Evolutionary conservation across 2,888 invertebrate species (phyloP).

Genomic region (Hemistola chrysoprasaria): DNA sequence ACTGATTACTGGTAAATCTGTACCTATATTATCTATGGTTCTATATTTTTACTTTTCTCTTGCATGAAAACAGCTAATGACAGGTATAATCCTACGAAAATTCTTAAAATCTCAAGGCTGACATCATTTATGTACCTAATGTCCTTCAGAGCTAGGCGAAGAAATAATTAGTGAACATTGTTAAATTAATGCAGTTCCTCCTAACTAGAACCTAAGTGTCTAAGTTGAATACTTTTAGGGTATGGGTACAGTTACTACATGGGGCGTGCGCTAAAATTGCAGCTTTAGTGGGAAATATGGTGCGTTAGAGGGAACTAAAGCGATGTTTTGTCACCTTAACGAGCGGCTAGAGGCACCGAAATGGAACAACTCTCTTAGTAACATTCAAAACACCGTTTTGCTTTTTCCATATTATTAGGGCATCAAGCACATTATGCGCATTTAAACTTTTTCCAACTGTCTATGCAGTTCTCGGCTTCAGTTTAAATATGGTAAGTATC

Average conservation of each 20-base stretch:
- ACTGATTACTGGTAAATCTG: too few species aligned
- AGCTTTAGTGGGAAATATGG: conserved; percentile 44
- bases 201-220: conserved; percentile 39
- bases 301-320: conserved; percentile 50
- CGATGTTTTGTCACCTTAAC: conserved; percentile 54
- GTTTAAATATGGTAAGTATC: too few species aligned
- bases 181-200: conserved; percentile 29
- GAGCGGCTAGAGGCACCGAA: conserved; percentile 45
- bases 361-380: conserved; percentile 38
- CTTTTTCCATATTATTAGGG: conserved; percentile 31
- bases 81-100: too few species aligned
- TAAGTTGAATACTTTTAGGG: conserved; percentile 45
- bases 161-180: conserved; percentile 4
- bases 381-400: conserved; percentile 46
- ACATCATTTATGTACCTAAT: too few species aligned
- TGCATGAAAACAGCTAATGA: too few species aligned
- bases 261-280: conserved; percentile 46
- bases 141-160: background rate
- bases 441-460: conserved; percentile 11
- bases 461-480: too few species aligned
- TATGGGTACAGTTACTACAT: conserved; percentile 36
- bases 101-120: too few species aligned
- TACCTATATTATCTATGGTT: too few species aligned
- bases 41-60: too few species aligned
- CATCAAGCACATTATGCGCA: conserved; percentile 17